Base-by-base conservation (phyloP, 2,888 invertebrate genomes). In the Pammene aurita region DNA sequence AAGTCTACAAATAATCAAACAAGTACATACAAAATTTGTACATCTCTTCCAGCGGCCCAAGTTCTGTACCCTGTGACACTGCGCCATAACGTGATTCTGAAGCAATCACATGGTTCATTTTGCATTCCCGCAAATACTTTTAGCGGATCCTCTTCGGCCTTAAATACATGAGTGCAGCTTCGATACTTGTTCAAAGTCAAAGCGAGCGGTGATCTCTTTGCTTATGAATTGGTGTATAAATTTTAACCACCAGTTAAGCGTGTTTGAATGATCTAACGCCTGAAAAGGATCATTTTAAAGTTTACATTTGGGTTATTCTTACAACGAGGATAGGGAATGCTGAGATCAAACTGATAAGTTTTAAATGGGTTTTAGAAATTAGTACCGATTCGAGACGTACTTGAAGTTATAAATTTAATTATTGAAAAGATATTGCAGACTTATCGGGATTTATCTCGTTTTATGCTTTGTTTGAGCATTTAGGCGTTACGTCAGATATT, bases 21-120 rank as follows among this genome's bases (percentile, higher is more conserved):
- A 7, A 41, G 41, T 4, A 50, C 50, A 5, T 9, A 11, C 18
- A 50, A 26, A 10, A 16, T 50, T 13, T 18, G 11, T 26, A 16
- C 14, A 18, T 38, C 41, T 10, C 68, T 64, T 69, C 64, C 64
- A 69, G 64, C 26, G 7, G 16, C 11, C 41, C 41, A 41, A 48
- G 34, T 7, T 69, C 48, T 11, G 35, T 16, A 46, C 50, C 46
- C 54, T 46, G 54, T 69, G 60, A 46, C 55, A 75, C 76, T 75
- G 77, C 75, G 77, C 80, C 76, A 78, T 90, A 89, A 90, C 86
- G 81, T 83, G 86, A 89, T 90, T 86, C 85, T 82, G 77, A 72
- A 84, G 87, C 89, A 89, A 90, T 90, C 89, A 89, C 85, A 88
- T 89, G 89, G 85, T 89, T 89, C 89, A 89, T 90, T 90, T 90